Evolutionary conservation across 2,113 vertebrate genomes (phyloP).

Genomic region (Pachypanchax playfairii): DNA sequence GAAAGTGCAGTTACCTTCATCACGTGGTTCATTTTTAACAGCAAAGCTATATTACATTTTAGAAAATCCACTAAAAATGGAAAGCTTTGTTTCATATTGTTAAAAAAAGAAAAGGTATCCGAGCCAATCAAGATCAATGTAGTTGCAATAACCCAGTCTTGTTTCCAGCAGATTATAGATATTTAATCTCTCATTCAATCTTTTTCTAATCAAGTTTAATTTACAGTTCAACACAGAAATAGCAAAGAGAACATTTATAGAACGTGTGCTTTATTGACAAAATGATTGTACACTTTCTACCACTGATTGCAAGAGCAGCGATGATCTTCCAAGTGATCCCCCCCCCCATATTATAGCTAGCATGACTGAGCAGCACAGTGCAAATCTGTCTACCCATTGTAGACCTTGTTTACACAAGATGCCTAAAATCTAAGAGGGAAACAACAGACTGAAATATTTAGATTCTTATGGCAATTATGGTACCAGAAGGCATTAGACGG

Average conservation of each 20-base stretch:
- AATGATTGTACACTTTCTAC: constrained; percentile 63
- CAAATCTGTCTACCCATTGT: constrained; percentile 32
- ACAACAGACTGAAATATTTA: constrained; percentile 6
- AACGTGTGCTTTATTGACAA: constrained; percentile 78
- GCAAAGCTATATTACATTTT: too few relatives aligned
- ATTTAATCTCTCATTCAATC: too few relatives aligned
- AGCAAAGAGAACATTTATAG: constrained; percentile 12
- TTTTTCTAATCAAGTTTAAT: background rate
- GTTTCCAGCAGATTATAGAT: too few relatives aligned
- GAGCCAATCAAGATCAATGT: too few relatives aligned
- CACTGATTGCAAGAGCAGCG: constrained; percentile 61
- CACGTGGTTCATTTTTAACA: too few relatives aligned
- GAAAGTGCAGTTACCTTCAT: too few relatives aligned
- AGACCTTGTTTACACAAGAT: constrained; percentile 20
- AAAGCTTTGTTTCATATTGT: too few relatives aligned
- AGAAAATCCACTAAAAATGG: too few relatives aligned
- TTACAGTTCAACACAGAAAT: background rate
- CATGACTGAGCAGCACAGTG: constrained; percentile 46
- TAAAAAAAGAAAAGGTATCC: too few relatives aligned
- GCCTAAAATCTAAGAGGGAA: constrained; percentile 26
- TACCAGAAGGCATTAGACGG: constrained; percentile 47
- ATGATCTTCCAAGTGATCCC: constrained; percentile 14
- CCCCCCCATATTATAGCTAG: constrained; percentile 3
- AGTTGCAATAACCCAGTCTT: too few relatives aligned
- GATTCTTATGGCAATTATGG: constrained; percentile 18